phyloP scores from a whole-genome alignment of 2,113 vertebrate genomes.

The Prunella fulvescens region DNA sequence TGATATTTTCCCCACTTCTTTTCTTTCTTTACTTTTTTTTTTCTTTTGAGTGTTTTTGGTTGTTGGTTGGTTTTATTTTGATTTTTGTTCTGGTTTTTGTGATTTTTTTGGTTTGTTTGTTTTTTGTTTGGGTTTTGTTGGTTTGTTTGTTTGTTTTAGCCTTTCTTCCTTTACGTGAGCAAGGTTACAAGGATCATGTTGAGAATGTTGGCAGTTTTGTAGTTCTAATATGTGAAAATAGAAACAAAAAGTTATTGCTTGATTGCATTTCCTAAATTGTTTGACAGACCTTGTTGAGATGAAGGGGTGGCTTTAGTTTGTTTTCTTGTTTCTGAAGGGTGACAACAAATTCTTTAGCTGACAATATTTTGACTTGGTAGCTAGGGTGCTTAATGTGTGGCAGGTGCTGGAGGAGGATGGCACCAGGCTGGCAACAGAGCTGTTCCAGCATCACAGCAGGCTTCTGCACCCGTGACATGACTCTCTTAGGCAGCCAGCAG shows the following conservation, averaged over 20 bases:
- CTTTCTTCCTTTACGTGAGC: not conserved
- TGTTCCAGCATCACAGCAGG: not conserved
- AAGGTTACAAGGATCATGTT: not conserved
- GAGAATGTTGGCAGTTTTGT: not conserved
- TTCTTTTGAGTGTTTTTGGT: not conserved
- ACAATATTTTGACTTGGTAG: not conserved
- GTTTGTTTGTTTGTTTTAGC: not conserved
- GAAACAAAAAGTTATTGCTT: not conserved
- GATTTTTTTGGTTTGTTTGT: not conserved
- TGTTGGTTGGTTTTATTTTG: not conserved
- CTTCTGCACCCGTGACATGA: not conserved
- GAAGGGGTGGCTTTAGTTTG: not conserved
- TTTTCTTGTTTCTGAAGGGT: not conserved
- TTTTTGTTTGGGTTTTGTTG: not conserved
- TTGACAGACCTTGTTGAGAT: not conserved
- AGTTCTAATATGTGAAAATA: not conserved
- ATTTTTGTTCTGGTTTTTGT: not conserved
- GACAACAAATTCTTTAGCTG: not conserved
- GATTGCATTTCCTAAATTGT: not conserved
- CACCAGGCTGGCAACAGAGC: not conserved
- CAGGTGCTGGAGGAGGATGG: not conserved
- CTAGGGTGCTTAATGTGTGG: not conserved
- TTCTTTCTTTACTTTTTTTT: not conserved
- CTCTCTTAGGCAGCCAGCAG: not conserved
- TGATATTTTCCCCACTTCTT: not conserved